These are phyloP conservation scores for Podotricha telesiphe DNA, from an alignment of 2,888 invertebrate genomes.

Conservation along the genomic window DNA sequence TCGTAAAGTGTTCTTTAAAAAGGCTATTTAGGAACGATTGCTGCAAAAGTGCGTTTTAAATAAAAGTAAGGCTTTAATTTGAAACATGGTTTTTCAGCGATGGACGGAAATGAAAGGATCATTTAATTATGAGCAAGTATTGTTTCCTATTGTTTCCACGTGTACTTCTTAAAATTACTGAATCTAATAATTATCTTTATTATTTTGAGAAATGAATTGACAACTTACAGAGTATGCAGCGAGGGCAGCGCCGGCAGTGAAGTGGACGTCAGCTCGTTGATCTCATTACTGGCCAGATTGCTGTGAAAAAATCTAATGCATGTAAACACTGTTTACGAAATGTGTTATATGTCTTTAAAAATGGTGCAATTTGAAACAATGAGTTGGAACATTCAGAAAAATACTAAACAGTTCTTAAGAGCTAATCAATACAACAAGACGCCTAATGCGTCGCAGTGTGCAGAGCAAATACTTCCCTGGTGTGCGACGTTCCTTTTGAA, in stretches of 20 bases:
- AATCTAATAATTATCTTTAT: background rate
- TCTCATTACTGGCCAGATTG: constrained; percentile 89
- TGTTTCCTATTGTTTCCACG: too few relatives aligned
- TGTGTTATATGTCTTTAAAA: background rate
- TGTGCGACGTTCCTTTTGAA: too few relatives aligned
- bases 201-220: background rate
- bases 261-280: constrained; percentile 86
- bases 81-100: background rate
- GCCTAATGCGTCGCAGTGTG: background rate
- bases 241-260: constrained; percentile 88
- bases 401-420: background rate
- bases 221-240: constrained; percentile 91
- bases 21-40: background rate
- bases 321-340: background rate
- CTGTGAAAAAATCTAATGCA: constrained; percentile 68
- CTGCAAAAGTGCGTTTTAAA: background rate
- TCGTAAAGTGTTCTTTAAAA: background rate
- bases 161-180: too few relatives aligned
- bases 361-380: background rate
- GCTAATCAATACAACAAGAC: background rate
- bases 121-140: background rate
- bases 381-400: background rate
- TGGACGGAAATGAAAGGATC: background rate
- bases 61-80: background rate
- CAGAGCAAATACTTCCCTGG: background rate